A percentile compares a stretch with the other conserved stretches of the same genome.
Evolutionary conservation across 1,140 invertebrate genomes (phyloP).

Genomic region (Micrasema minimum): DNA sequence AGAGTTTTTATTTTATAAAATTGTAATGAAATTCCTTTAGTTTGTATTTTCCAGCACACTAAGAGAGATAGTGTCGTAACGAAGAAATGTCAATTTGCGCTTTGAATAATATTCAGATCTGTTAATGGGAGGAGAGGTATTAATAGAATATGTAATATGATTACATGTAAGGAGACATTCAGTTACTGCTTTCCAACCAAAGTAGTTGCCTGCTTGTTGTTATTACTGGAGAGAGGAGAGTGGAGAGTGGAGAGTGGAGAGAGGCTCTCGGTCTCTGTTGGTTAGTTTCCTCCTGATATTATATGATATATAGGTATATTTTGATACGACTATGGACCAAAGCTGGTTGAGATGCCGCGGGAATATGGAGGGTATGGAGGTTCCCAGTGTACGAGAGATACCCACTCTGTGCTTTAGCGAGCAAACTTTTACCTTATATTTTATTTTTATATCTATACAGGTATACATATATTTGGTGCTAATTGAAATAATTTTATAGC

Average conservation of each 20-base stretch:
- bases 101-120: too few species aligned
- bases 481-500: conserved; percentile 53
- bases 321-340: conserved; percentile 46
- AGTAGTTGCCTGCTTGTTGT: background rate
- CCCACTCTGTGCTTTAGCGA: background rate
- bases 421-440: conserved; percentile 40
- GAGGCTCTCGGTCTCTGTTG: background rate
- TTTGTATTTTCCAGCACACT: too few species aligned
- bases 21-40: too few species aligned
- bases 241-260: too few species aligned
- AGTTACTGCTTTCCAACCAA: conserved; percentile 48
- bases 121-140: background rate
- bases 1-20: too few species aligned
- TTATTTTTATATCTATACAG: conserved; percentile 50
- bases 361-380: background rate
- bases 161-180: conserved; percentile 19
- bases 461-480: conserved; percentile 54
- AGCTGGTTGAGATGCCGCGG: conserved; percentile 36
- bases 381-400: too few species aligned
- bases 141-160: conserved; percentile 15
- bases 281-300: background rate
- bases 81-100: too few species aligned
- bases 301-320: conserved; percentile 39
- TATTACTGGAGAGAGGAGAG: background rate
- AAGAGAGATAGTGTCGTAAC: too few species aligned